Base-by-base conservation (phyloP, 30 jellyfish, hydroid and myxozoan species). In the Aurelia aurita complex sp. Pacific region DNA sequence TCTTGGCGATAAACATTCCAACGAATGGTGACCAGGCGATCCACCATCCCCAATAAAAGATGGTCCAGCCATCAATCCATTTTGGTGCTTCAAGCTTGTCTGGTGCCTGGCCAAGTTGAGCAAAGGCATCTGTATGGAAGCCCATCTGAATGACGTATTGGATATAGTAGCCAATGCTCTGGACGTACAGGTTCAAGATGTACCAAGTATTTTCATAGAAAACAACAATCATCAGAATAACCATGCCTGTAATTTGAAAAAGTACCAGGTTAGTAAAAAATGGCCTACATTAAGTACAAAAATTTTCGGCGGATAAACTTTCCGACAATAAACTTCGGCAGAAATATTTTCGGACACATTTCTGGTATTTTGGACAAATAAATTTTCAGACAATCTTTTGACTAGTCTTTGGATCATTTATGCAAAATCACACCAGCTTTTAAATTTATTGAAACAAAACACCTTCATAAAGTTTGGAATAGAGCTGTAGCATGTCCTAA, bases 11-110 rank as follows among this genome's bases (percentile, higher is more conserved):
- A 81, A 92, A 92, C 98, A 92, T 92, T 5, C 98, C 98, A 64
- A 92, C 98, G 38, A 92, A 92, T 2, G 98, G 98, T 32, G 97
- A 92, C 98, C 98, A 92, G 62, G 97, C 94, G 78, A 92, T 83
- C 98, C 98, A 92, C 98, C 98, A 92, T 32, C 98, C 98, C 98
- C 98, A 92, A 74, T 92, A 92, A 69, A 92, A 92, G 63, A 92
- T 92, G 69, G 98, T 92, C 98, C 98, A 92, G 13, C 84, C 96
- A 54, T 76, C 97, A 14, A 92, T 81, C 98, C 98, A 92, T 38
- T 61, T 64, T 72, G 96, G 90, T 3, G 78, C 80, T 73, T 92
- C 97, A 33, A 80, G 88, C 29, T 88, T 88, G 62, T 92, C 98
- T 10, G 97, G 97, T 5, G 98, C 97, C 52, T 81, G 82, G 64